phyloP scores from a whole-genome alignment of 2,113 vertebrate genomes.

The Hyla sarda region DNA sequence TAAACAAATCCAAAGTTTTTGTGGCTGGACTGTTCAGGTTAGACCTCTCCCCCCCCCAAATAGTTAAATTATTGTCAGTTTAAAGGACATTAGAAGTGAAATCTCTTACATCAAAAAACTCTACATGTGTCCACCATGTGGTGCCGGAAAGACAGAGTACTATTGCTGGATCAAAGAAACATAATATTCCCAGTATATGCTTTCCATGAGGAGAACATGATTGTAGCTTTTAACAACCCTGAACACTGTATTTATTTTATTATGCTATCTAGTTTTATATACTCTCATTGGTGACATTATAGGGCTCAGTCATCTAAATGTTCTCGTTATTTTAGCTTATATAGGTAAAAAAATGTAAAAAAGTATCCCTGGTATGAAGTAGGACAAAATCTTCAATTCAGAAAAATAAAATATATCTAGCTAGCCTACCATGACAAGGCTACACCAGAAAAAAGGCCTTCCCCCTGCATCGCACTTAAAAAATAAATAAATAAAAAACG shows the following conservation, averaged over 20 bases:
- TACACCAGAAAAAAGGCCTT: too few relatives aligned
- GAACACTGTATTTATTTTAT: neutral
- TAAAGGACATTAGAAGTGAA: neutral
- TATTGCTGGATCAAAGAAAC: conserved; percentile 16
- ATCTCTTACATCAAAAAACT: neutral
- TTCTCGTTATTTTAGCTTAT: neutral
- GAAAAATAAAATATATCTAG: too few relatives aligned
- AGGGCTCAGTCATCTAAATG: neutral
- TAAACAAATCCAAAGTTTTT: neutral
- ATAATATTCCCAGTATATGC: conserved; percentile 13
- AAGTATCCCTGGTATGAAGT: too few relatives aligned
- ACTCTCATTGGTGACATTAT: neutral
- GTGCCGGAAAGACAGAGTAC: neutral
- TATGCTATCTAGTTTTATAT: neutral
- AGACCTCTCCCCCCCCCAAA: neutral
- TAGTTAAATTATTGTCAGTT: neutral
- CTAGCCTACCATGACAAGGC: too few relatives aligned
- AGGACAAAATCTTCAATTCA: too few relatives aligned
- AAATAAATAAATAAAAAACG: too few relatives aligned
- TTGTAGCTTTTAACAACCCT: neutral
- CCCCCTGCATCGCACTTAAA: neutral
- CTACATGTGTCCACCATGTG: conserved; percentile 46
- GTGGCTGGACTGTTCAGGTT: neutral
- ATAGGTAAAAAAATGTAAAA: neutral
- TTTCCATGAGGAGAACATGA: neutral